Percentiles rank a stretch among this genome's conserved stretches.
phyloP scores from a whole-genome alignment of 2,888 invertebrate species.

The Odontocerum albicorne region DNA sequence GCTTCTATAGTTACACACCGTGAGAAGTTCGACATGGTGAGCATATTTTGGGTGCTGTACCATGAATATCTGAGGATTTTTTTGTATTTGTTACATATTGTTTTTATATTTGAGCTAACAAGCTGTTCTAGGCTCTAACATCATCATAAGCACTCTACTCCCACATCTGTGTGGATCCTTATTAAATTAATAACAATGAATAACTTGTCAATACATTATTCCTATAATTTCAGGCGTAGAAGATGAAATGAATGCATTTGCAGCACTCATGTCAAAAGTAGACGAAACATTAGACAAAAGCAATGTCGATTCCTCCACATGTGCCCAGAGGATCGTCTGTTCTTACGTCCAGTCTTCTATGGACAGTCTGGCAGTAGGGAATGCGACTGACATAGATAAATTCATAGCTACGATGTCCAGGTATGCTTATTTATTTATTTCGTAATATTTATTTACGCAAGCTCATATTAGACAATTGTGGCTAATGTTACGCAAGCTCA shows the following conservation, averaged over 20 bases:
- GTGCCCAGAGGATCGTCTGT: constrained; percentile 71
- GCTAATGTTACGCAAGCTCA: no score
- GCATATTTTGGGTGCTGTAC: no score
- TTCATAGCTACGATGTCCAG: constrained; percentile 63
- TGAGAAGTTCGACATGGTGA: no score
- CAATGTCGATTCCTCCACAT: constrained; percentile 71
- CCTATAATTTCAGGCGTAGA: constrained; percentile 57
- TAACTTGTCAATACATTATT: no score
- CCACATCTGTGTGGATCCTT: background rate
- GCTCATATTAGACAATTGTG: no score
- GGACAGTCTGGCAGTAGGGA: constrained; percentile 63
- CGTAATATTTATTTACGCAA: no score
- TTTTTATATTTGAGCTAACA: no score
- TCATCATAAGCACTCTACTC: background rate
- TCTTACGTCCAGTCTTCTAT: constrained; percentile 73
- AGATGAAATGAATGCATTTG: constrained; percentile 59
- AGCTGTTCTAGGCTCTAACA: background rate
- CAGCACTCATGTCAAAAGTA: constrained; percentile 65
- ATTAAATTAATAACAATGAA: background rate
- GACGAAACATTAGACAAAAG: constrained; percentile 68
- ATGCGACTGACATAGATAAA: constrained; percentile 65
- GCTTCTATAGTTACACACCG: no score
- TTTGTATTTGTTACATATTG: no score
- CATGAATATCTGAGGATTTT: no score
- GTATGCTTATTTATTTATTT: constrained; percentile 54